These are phyloP conservation scores for Rhegmatorhina hoffmannsi DNA, from an alignment of 2,113 vertebrate species.

Conservation along the genomic window DNA sequence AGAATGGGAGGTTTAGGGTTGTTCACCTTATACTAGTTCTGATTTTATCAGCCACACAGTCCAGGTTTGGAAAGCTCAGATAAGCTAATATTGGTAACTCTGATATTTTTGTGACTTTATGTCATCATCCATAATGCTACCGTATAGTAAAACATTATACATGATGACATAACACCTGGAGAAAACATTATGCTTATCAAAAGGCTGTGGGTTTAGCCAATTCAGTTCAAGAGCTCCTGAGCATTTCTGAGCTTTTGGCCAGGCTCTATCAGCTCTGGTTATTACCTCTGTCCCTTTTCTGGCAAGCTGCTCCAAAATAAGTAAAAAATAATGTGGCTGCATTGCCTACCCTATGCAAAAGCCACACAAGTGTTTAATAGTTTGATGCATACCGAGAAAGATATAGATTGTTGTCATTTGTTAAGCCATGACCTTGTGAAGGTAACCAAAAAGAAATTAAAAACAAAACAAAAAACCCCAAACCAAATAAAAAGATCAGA, in stretches of 20 bases:
- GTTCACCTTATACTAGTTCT: slow-evolving; percentile 10
- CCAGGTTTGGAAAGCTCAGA: slow-evolving; percentile 42
- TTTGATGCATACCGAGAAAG: not conserved
- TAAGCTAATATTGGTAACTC: slow-evolving; percentile 32
- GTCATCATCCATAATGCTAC: slow-evolving; percentile 52
- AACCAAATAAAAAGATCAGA: not conserved
- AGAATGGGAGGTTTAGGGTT: not conserved
- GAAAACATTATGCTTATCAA: slow-evolving; percentile 60
- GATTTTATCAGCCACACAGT: slow-evolving; percentile 10
- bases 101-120: slow-evolving; percentile 59
- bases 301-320: slow-evolving; percentile 19
- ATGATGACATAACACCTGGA: slow-evolving; percentile 57
- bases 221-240: slow-evolving; percentile 42
- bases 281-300: slow-evolving; percentile 8
- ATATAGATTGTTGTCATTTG: not conserved
- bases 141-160: slow-evolving; percentile 26
- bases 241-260: slow-evolving; percentile 36
- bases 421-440: not conserved
- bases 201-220: slow-evolving; percentile 25
- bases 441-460: not conserved
- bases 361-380: not conserved
- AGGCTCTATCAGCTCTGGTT: slow-evolving; percentile 46
- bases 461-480: not conserved
- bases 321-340: not conserved
- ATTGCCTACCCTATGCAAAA: not conserved